Evolutionary conservation across 92 coral and sea anemone species (phyloP).

Genomic region (Palythoa grandiflora): DNA sequence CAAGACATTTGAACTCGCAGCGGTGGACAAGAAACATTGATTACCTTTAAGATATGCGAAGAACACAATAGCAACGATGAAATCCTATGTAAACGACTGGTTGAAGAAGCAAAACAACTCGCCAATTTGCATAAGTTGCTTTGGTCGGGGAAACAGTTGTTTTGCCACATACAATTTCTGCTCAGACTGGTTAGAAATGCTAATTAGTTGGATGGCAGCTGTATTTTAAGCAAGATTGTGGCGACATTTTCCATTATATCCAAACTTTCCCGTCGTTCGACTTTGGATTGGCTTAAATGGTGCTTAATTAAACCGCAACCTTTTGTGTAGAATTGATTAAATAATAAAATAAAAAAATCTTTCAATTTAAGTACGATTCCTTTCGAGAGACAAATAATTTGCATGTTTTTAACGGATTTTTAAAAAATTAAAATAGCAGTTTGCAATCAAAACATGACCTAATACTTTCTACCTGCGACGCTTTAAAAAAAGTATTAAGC

Average conservation of each 20-base stretch:
- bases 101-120: constrained; percentile 11
- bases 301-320: not conserved
- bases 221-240: not conserved
- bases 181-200: constrained; percentile 16
- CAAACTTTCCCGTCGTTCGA: not conserved
- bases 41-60: constrained; percentile 22
- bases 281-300: not conserved
- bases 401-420: too few relatives aligned
- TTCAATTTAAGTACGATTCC: too few relatives aligned
- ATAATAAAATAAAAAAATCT: too few relatives aligned
- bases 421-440: too few relatives aligned
- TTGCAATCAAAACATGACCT: too few relatives aligned
- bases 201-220: constrained; percentile 30
- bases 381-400: too few relatives aligned
- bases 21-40: not conserved
- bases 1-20: not conserved
- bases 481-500: too few relatives aligned
- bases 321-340: not conserved
- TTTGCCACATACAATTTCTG: constrained; percentile 15
- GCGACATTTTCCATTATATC: not conserved
- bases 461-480: too few relatives aligned
- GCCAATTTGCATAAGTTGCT: constrained; percentile 39
- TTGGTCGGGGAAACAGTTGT: constrained; percentile 7
- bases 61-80: constrained; percentile 21
- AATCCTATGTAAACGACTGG: constrained; percentile 35